phyloP scores from a whole-genome alignment of 2,797 vertebrate species.

The Enteromius mattozi region DNA sequence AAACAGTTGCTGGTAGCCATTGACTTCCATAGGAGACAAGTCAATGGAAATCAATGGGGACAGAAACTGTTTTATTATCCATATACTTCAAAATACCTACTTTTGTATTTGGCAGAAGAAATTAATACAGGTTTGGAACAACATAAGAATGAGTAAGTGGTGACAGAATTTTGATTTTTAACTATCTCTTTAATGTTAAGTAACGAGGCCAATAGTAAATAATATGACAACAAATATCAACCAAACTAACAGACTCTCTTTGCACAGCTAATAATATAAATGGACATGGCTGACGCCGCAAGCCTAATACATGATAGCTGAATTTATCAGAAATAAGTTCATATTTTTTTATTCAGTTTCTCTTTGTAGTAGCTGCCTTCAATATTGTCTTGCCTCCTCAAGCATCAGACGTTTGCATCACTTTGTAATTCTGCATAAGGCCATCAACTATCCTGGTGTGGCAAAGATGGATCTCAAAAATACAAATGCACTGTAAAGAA shows the following conservation, averaged over 20 bases:
- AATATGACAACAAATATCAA: not conserved
- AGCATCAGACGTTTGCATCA: not conserved
- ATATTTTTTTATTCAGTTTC: not conserved
- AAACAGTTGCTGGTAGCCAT: not conserved
- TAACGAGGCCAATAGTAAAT: not conserved
- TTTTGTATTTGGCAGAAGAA: not conserved
- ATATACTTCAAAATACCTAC: not conserved
- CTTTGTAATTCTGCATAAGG: not conserved
- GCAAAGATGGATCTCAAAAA: not conserved
- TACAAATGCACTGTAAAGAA: not conserved
- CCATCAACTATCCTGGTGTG: not conserved
- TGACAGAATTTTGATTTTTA: not conserved
- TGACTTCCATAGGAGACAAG: not conserved
- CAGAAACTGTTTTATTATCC: not conserved
- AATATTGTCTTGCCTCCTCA: not conserved
- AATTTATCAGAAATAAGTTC: not conserved
- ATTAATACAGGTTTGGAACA: not conserved
- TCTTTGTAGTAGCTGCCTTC: not conserved
- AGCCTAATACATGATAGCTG: not conserved
- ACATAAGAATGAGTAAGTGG: not conserved
- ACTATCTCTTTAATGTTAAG: not conserved
- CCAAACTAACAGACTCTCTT: not conserved
- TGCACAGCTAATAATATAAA: not conserved
- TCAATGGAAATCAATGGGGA: not conserved
- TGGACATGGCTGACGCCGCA: not conserved